Evolutionary conservation across 92 coral and sea anemone genomes (phyloP).

Genomic region (Galaxea fascicularis): DNA sequence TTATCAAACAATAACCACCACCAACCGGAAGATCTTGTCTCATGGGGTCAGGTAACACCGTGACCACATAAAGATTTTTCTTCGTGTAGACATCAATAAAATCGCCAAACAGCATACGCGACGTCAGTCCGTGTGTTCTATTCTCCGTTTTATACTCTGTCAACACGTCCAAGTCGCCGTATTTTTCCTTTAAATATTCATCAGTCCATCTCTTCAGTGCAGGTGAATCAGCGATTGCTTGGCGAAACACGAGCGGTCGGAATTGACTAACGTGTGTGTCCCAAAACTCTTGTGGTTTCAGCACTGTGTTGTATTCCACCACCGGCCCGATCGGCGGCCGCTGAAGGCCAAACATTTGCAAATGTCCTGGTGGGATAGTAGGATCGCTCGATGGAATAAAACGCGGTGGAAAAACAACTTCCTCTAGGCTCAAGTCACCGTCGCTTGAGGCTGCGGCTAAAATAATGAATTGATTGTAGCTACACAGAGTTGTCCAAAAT

Average conservation of each 20-base stretch:
- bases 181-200: conserved; percentile 74
- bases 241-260: conserved; percentile 89
- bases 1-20: neutral
- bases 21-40: conserved; percentile 90
- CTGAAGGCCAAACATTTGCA: conserved; percentile 90
- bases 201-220: conserved; percentile 86
- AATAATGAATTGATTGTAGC: neutral
- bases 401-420: conserved; percentile 86
- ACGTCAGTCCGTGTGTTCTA: conserved; percentile 78
- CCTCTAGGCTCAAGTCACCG: neutral
- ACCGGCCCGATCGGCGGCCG: conserved; percentile 89
- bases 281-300: conserved; percentile 93
- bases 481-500: neutral
- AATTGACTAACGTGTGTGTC: conserved; percentile 78
- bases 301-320: conserved; percentile 77
- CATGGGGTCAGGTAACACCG: conserved; percentile 98
- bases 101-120: conserved; percentile 77
- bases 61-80: conserved; percentile 89
- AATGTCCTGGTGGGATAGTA: conserved; percentile 76
- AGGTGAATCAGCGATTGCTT: conserved; percentile 84
- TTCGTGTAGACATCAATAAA: conserved; percentile 78
- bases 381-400: conserved; percentile 75
- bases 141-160: conserved; percentile 92
- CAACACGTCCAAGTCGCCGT: conserved; percentile 93
- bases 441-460: neutral